A percentile compares a stretch with the other conserved stretches of the same genome.
phyloP scores from a whole-genome alignment of 2,888 invertebrate species.

The Hirtodrosophila trivittata region DNA sequence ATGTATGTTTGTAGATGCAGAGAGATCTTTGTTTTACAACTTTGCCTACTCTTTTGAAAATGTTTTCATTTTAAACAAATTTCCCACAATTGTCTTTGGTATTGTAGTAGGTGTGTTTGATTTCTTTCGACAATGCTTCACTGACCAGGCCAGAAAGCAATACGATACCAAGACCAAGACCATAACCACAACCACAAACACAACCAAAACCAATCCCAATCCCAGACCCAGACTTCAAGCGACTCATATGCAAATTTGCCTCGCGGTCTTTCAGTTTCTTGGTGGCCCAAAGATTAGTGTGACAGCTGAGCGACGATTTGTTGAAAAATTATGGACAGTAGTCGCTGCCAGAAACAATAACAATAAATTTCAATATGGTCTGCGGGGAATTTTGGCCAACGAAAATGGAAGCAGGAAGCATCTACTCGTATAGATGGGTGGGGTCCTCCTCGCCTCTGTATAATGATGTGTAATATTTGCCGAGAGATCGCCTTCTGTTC shows the following conservation, averaged over 20 bases:
- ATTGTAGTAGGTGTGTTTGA: slow-evolving; percentile 57
- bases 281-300: slow-evolving; percentile 68
- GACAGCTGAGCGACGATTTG: slow-evolving; percentile 80
- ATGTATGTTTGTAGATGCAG: slow-evolving; percentile 9
- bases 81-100: slow-evolving; percentile 68
- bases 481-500: slow-evolving; percentile 26
- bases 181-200: slow-evolving; percentile 17
- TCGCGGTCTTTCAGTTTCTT: slow-evolving; percentile 18
- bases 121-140: slow-evolving; percentile 69
- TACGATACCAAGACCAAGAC: slow-evolving; percentile 11
- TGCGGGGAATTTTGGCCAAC: slow-evolving; percentile 8
- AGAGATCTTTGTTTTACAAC: slow-evolving; percentile 26
- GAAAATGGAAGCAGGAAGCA: slow-evolving; percentile 57
- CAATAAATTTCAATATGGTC: slow-evolving; percentile 70
- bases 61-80: slow-evolving; percentile 54
- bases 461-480: slow-evolving; percentile 72
- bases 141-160: slow-evolving; percentile 58
- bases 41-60: slow-evolving; percentile 27
- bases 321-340: slow-evolving; percentile 79
- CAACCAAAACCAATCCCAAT: slow-evolving; percentile 32
- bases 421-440: slow-evolving; percentile 14
- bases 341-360: slow-evolving; percentile 72
- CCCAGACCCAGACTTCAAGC: slow-evolving; percentile 17
- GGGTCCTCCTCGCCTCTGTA: slow-evolving; percentile 39
- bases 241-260: slow-evolving; percentile 67